Evolutionary conservation across 1,140 invertebrate species (phyloP), one percentile per base, ranked within the genome.

Genomic region (Nephila pilipes): DNA sequence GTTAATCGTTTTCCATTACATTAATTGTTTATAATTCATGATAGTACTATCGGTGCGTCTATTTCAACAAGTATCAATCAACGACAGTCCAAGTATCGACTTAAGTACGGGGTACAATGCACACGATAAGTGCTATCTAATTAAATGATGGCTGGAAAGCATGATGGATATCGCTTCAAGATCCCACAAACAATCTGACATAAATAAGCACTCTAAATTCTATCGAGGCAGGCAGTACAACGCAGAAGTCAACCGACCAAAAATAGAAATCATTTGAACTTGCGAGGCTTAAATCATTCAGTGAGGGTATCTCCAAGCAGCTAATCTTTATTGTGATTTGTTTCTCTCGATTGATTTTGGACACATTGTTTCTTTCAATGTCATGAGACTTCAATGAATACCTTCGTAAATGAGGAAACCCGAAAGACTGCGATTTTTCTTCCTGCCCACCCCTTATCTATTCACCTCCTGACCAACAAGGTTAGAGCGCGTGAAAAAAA

Each of bases 391-490:
- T 36, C 25, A 10, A 4, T 36, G 29, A 36, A 29, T 75, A 16
- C 5, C 65, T 32, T 75, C 29, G 32, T 8, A 32, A 75, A 75
- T 12, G 29, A 75, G 16, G 29, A 29, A 29, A 75, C 29, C 29
- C 14, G 12, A 25, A 25, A 25, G 25, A 69, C 25, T 25, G 69
- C 16, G 69, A 16, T 75, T 58, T 58, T 58, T 36, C n/a, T 22
- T 32, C 36, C n/a, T 25, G 29, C 36, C 69, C 58, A 57, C 54
- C 25, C 25, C n/a, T 69, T 1, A 87, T 87, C 36, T 87, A 29
- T 65, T 63, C 32, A 65, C 60, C 85, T 87, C 32, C 29, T 87
- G 63, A 29, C 85, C 85, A 87, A 65, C 60, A 25, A 38, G 85
- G 60, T 85, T 63, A 46, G n/a, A 60, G 29, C 32, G 60, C 36